These are phyloP conservation scores for Ridgeia piscesae DNA, from an alignment of 1,140 invertebrate genomes.

Conservation along the genomic window DNA sequence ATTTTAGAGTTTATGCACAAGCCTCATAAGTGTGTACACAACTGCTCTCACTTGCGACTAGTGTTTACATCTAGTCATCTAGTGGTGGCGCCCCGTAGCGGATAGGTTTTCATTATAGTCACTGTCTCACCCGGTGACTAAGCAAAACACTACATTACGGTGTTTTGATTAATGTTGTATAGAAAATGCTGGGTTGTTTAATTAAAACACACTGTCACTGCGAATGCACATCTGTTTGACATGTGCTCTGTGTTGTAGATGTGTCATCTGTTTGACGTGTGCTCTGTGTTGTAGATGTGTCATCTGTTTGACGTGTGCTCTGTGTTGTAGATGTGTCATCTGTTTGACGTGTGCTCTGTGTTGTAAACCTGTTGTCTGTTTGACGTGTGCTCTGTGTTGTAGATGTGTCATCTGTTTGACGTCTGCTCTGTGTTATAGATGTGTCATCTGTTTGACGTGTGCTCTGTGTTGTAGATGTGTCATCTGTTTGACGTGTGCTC, in stretches of 20 bases:
- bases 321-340: slow-evolving; percentile 84
- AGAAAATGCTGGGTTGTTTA: neutral
- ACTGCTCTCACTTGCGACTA: no score
- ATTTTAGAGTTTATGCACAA: neutral
- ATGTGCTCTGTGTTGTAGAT: slow-evolving; percentile 62
- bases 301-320: no score
- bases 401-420: slow-evolving; percentile 6
- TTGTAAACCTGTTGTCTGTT: no score
- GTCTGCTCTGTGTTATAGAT: slow-evolving; percentile 30
- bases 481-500: slow-evolving; percentile 17
- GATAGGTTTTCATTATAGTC: neutral
- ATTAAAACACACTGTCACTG: neutral
- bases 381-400: slow-evolving; percentile 28
- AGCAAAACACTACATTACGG: neutral
- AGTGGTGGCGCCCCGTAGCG: neutral
- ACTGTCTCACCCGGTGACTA: neutral
- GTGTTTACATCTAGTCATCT: no score
- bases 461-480: no score
- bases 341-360: slow-evolving; percentile 59
- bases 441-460: slow-evolving; percentile 3
- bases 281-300: slow-evolving; percentile 82
- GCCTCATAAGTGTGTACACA: neutral
- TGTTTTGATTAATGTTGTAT: neutral
- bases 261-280: slow-evolving; percentile 97
- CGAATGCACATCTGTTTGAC: neutral